These are phyloP conservation scores for Neolamprologus modestus DNA, from an alignment of 2,113 vertebrate species.

Conservation along the genomic window DNA sequence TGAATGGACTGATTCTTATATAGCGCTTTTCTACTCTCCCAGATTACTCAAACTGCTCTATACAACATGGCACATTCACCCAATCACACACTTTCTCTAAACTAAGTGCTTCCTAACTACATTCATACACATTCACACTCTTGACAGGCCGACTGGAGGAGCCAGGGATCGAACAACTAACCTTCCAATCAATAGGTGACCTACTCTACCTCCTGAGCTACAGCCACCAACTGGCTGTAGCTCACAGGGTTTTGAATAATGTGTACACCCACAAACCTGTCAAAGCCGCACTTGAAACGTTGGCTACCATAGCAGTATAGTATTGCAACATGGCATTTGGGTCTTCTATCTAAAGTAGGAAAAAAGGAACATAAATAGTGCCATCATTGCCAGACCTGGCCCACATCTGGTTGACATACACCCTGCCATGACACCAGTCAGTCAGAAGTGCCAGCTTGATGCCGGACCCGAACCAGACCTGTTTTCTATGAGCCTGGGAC, in stretches of 20 bases:
- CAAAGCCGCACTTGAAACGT: rapidly evolving
- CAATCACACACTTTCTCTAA: not conserved
- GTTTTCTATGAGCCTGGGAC: not conserved
- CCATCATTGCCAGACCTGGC: too few relatives aligned
- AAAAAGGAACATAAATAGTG: too few relatives aligned
- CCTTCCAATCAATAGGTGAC: rapidly evolving
- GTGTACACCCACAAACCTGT: not conserved
- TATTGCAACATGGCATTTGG: not conserved
- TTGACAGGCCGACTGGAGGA: not conserved
- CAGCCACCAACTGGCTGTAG: too few relatives aligned
- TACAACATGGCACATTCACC: rapidly evolving
- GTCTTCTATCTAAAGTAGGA: not conserved
- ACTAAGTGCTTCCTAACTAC: not conserved
- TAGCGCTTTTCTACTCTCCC: not conserved
- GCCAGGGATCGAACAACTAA: rapidly evolving
- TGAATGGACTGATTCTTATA: not conserved
- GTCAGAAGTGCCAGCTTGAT: not conserved
- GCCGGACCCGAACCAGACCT: rapidly evolving
- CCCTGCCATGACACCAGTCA: not conserved
- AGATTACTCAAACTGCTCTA: rapidly evolving
- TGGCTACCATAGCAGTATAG: not conserved
- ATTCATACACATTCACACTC: not conserved
- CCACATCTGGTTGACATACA: too few relatives aligned
- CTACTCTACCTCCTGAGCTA: not conserved
- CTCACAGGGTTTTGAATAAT: not conserved